Base-by-base conservation (phyloP, 2,888 invertebrate genomes). In the Caenorhabditis sulstoni region DNA sequence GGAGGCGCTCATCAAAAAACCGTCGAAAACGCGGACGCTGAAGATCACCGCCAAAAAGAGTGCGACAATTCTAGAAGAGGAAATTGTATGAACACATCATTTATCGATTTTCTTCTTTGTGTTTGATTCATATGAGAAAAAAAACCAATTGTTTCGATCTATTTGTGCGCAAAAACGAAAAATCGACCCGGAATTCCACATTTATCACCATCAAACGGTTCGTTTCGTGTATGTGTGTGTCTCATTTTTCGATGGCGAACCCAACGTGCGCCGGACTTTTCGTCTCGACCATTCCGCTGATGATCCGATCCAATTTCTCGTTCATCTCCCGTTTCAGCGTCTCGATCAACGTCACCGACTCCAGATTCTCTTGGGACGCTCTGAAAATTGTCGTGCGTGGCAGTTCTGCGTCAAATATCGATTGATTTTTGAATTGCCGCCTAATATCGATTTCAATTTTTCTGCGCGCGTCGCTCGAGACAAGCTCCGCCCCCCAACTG, bases 321-420 rank as follows among this genome's bases (percentile, higher is more conserved):
- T 78, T 78, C 78, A 78, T 66, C 39, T 73, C 78, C 22, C 62
- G 59, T 53, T 62, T 52, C 35, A 78, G 44, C n/a, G 57, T 67
- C 37, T 78, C 71, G 16, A 78, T 73, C 14, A 77, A 20, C 12
- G 59, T 47, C n/a, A 77, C 49, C n/a, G 65, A 18, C 7, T 65
- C 45, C 7, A 70, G 44, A 35, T 66, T 59, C 11, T 77, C 77
- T 59, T 77, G 76, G 9, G 71, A 71, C 7, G 71, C 23, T 55
- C 61, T 67, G 62, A 18, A 65, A 58, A 11, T n/a, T n/a, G n/a
- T n/a, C n/a, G n/a, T n/a, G n/a, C n/a, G n/a, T n/a, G n/a, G n/a
- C n/a, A n/a, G n/a, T n/a, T n/a, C n/a, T n/a, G n/a, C n/a, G n/a
- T n/a, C n/a, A n/a, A n/a, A n/a, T n/a, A n/a, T n/a, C n/a, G n/a